Percentiles rank a stretch among this genome's conserved stretches.
Evolutionary conservation across 2,113 vertebrate genomes (phyloP).

Genomic region (Calypte anna): DNA sequence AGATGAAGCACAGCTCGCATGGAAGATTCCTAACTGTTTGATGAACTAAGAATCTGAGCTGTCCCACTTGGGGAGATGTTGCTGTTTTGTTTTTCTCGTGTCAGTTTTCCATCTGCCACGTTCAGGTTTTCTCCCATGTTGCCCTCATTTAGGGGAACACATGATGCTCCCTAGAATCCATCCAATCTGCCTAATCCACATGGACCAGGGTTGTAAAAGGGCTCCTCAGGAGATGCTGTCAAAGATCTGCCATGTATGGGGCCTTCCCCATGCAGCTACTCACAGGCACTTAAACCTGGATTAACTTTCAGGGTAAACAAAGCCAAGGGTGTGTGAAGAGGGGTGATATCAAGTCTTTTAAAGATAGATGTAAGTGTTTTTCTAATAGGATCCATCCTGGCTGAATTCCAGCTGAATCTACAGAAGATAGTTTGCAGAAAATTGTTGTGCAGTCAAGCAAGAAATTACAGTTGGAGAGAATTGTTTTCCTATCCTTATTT

Average conservation of each 20-base stretch:
- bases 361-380: constrained; percentile 14
- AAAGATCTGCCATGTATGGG: rapidly evolving
- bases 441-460: constrained; percentile 71
- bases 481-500: constrained; percentile 59
- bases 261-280: not conserved
- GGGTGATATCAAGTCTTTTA: not conserved
- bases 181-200: not conserved
- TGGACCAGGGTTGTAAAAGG: rapidly evolving
- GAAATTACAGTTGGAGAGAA: constrained; percentile 64
- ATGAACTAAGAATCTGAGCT: not conserved
- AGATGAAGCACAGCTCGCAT: not conserved
- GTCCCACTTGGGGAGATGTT: not conserved
- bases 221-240: not conserved
- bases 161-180: not conserved
- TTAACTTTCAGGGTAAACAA: not conserved
- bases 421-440: constrained; percentile 48
- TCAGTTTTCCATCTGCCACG: rapidly evolving
- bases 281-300: not conserved
- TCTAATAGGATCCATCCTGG: constrained; percentile 5
- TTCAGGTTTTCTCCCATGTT: not conserved
- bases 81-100: not conserved
- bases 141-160: not conserved
- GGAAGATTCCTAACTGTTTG: not conserved
- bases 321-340: not conserved
- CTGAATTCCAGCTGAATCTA: constrained; percentile 50